These are phyloP conservation scores for Artibeus jamaicensis DNA, from an alignment of 2,797 vertebrate species.

Conservation along the genomic window DNA sequence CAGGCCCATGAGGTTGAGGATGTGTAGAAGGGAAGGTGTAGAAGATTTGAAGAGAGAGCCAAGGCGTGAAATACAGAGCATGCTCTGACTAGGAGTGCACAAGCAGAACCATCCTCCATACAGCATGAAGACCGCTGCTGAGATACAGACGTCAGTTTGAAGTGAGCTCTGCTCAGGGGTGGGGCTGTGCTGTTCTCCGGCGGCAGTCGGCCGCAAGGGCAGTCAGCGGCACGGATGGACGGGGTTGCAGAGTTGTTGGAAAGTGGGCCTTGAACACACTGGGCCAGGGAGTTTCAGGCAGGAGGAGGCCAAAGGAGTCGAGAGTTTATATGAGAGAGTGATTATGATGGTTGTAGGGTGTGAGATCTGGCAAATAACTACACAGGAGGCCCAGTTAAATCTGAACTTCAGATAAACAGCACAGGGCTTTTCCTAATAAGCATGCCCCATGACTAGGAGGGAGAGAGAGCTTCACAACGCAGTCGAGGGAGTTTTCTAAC, in stretches of 20 bases:
- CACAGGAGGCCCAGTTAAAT: neutral
- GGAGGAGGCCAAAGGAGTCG: neutral
- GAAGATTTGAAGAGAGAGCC: neutral
- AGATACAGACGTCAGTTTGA: rapidly evolving
- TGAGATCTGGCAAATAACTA: neutral
- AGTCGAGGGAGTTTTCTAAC: neutral
- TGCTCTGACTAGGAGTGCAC: neutral
- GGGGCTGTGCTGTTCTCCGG: neutral
- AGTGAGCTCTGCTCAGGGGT: neutral
- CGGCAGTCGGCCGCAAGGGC: no score
- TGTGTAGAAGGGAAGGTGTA: neutral
- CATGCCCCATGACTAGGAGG: neutral
- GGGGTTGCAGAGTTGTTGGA: neutral
- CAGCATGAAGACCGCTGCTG: neutral
- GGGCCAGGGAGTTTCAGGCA: neutral
- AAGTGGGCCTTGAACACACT: neutral
- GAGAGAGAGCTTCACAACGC: neutral
- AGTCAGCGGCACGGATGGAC: no score
- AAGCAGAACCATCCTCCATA: rapidly evolving
- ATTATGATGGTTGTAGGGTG: neutral
- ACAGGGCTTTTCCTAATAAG: neutral
- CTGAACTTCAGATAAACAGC: neutral
- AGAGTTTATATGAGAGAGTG: neutral
- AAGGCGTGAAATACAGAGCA: neutral
- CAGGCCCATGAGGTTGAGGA: neutral